These are phyloP conservation scores for Ligdia adustata DNA, from an alignment of 2,888 invertebrate species.

Conservation along the genomic window DNA sequence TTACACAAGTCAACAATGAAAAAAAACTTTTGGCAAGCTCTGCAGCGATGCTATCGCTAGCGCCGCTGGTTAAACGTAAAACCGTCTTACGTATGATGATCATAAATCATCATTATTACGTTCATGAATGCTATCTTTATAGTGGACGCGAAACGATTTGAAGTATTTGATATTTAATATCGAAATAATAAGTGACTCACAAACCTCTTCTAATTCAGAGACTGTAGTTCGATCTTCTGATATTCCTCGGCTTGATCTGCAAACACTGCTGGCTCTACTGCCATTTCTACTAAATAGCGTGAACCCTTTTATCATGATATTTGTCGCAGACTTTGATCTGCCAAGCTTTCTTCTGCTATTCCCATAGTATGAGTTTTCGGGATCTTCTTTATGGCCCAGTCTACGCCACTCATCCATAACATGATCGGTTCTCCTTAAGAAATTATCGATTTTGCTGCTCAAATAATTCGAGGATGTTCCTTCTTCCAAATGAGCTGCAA, in stretches of 20 bases:
- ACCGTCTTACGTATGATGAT: slow-evolving; percentile 46
- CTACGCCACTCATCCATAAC: slow-evolving; percentile 94
- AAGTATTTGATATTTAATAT: slow-evolving; percentile 18
- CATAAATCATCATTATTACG: slow-evolving; percentile 57
- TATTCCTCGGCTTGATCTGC: slow-evolving; percentile 78
- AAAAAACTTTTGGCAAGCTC: slow-evolving; percentile 74
- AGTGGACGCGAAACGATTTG: slow-evolving; percentile 47
- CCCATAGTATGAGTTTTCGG: slow-evolving; percentile 59
- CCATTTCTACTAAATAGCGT: slow-evolving; percentile 85
- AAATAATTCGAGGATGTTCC: slow-evolving; percentile 91
- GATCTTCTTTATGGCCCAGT: slow-evolving; percentile 85
- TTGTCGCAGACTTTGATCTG: slow-evolving; percentile 89
- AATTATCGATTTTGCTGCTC: slow-evolving; percentile 90
- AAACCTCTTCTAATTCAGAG: slow-evolving; percentile 88
- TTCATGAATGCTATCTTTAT: slow-evolving; percentile 46
- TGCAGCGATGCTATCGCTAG: slow-evolving; percentile 50
- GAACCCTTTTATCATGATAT: slow-evolving; percentile 93
- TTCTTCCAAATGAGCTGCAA: slow-evolving; percentile 90
- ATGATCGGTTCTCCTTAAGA: slow-evolving; percentile 92
- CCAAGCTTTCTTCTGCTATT: slow-evolving; percentile 75
- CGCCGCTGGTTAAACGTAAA: slow-evolving; percentile 54
- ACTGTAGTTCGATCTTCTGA: slow-evolving; percentile 86
- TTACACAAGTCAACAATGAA: slow-evolving; percentile 65
- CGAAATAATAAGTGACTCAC: too few relatives aligned
- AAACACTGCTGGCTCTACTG: slow-evolving; percentile 84